Evolutionary conservation across 64 coral and sea anemone genomes (phyloP), one percentile per base, ranked within the genome.

Genomic region (Montipora sp.): DNA sequence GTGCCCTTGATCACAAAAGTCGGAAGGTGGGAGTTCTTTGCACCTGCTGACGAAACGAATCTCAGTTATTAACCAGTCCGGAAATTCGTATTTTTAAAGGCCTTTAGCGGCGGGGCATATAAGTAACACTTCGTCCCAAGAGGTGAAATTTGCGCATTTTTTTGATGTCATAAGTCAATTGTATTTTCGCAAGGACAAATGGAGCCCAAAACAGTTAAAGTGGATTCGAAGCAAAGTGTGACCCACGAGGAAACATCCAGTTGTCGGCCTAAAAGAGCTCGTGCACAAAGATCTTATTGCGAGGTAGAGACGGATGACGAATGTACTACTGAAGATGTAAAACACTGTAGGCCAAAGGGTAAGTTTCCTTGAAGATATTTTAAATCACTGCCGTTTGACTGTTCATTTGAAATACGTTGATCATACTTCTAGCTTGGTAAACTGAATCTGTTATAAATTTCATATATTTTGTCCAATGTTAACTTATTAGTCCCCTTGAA

Each of bases 61-160:
- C 82, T 71, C 82, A 19, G 82, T 83, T 84, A 84, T 84, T 84
- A 84, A 84, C 82, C 82, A 84, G 82, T 84, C 82, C 82, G 82
- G 82, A 84, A 84, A 84, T 84, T 84, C 82, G 43, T 84, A 71
- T 84, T 82, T 84, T 78, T 84, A 70, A 49, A 84, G 65, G 63
- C 61, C 61, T 84, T 72, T 84, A 84, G 82, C 82, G 82, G 65
- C 65, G 82, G 82, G 65, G 79, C 45, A 71, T 84, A 84, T 48
- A 21, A 83, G 5, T 70, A 50, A 70, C 82, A 84, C 60, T 71
- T 27, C 7, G 65, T 7, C 2, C 9, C 7, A 14, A 82, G 45
- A 44, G 5, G 19, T n/a, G 49, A 50, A 84, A 70, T 48, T 49
- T 11, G 43, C 44, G 19, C 6, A 11, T 84, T 84, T 84, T 57